These are phyloP conservation scores for Lithosia quadra DNA, from an alignment of 2,888 invertebrate species.

Conservation along the genomic window DNA sequence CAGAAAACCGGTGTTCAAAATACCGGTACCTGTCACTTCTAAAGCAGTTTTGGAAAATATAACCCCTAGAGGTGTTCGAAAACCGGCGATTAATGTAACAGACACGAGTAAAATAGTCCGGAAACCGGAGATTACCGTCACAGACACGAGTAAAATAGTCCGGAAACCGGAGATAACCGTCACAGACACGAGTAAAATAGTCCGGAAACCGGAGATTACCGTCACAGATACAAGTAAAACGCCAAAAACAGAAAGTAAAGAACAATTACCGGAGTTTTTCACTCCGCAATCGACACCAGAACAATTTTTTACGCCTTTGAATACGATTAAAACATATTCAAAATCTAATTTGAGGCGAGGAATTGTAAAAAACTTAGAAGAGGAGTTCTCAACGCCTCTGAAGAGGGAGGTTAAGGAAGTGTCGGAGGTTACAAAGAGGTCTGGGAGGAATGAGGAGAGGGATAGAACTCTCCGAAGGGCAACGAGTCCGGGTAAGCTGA, in stretches of 20 bases:
- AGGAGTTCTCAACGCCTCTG: conserved; percentile 68
- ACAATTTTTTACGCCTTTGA: conserved; percentile 74
- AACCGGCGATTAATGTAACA: conserved; percentile 59
- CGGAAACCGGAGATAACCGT: conserved; percentile 56
- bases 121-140: conserved; percentile 56
- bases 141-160: conserved; percentile 43
- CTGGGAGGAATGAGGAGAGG: conserved; percentile 26
- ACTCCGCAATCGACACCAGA: conserved; percentile 69
- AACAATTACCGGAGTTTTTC: conserved; percentile 54
- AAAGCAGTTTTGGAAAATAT: conserved; percentile 66
- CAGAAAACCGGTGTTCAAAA: conserved; percentile 63
- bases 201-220: conserved; percentile 53
- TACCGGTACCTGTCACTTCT: conserved; percentile 66
- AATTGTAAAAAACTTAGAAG: conserved; percentile 74
- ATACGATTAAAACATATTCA: conserved; percentile 68
- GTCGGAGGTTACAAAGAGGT: conserved; percentile 27
- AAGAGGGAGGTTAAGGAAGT: conserved; percentile 25
- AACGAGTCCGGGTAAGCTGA: conserved; percentile 72
- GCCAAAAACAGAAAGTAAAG: conserved; percentile 5
- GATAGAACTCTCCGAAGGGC: conserved; percentile 61
- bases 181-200: conserved; percentile 43
- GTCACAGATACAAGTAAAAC: conserved; percentile 50
- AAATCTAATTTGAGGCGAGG: conserved; percentile 59
- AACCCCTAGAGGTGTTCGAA: conserved; percentile 63
- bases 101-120: too few relatives aligned